Base-by-base conservation (phyloP, 2,797 vertebrate species). In the Perodicticus potto region DNA sequence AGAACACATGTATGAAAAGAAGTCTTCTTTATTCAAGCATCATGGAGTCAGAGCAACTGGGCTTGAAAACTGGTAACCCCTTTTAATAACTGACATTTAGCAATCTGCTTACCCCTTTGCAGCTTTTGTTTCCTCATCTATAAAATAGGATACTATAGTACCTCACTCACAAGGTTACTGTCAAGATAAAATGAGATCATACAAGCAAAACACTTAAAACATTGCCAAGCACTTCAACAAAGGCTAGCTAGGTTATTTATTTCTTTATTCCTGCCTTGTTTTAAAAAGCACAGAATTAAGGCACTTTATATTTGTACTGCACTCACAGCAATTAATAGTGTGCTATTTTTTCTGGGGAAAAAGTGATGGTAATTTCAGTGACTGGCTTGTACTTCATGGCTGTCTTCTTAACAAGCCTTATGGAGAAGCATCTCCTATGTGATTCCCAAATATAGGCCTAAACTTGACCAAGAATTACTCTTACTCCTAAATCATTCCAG, bases 391-490 rank as follows among this genome's bases (percentile, higher is more conserved):
- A 2, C 63, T 70, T 87, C 19, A 17, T 34, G 22, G 23, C 16
- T 93, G 17, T 65, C 69, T 94, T 89, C 65, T 74, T 63, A 53
- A 86, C 45, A 67, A 91, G 63, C 34, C 92, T 91, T 70, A 67
- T 23, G 69, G 29, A 94, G 80, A 86, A 86, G 22, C 20, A 72
- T 49, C 57, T 95, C 90, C 77, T 76, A 78, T 20, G 32, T 14
- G 16, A 72, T 89, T 76, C 34, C 97, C 95, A 95, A 96, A 96
- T 90, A 91, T 70, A 96, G 87, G 45, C 81, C 16, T 89, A 76
- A 82, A 63, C 72, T 80, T 16, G 22, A 76, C 69, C 23, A 7
- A 83, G 80, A 85, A 61, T 57, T 61, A 20, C 65, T 96, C 95
- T 96, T 65, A 40, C 59, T 61, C 32, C 49, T 94, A 93, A 95